Base-by-base conservation (phyloP, 2,113 vertebrate species). In the Rhabdomys dilectus region DNA sequence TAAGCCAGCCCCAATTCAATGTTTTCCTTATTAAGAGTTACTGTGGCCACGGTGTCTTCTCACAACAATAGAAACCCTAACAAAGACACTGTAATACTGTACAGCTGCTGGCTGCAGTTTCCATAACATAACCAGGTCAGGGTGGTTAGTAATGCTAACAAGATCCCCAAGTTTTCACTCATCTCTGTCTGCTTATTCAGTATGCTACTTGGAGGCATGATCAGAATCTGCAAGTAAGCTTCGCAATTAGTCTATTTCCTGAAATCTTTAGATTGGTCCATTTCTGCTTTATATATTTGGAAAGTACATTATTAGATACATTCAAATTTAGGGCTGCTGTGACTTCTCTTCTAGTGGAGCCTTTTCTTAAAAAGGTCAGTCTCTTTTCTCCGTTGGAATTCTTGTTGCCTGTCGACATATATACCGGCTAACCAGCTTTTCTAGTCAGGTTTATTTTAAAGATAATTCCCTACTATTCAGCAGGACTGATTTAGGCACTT, bases 271-370 rank as follows among this genome's bases (percentile, higher is more conserved):
- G 51, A 66, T 58, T 29, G 48, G 48, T 53, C 60, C 60, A 56
- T 64, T 68, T 87, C 78, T 91, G 94, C 70, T 84, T 91, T 85
- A 68, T 31, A 16, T 80, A 64, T 76, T 92, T 39, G 72, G 64
- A 89, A 81, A 39, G n/a, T 36, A 51, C 39, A 36, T 77, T 68
- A 88, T 45, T 60, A 92, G 62, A 70, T 34, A 36, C 15, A 53
- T 80, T 56, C 22, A 81, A 48, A 78, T 76, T 76, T 86, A 91
- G 88, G 24, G 84, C 10, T 82, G 22, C 51, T 91, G 21, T n/a
- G 17, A n/a, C 64, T 91, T 76, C 15, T 34, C 70, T 91, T 91
- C 78, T 60, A 85, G 17, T 2, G 12, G 45, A 60, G 1, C 5
- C 2, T 48, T 62, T 86, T 45, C 84, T 66, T 70, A 11, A 58